Evolutionary conservation across 1,140 invertebrate species (phyloP).

Genomic region (Armadillidium nasatum): DNA sequence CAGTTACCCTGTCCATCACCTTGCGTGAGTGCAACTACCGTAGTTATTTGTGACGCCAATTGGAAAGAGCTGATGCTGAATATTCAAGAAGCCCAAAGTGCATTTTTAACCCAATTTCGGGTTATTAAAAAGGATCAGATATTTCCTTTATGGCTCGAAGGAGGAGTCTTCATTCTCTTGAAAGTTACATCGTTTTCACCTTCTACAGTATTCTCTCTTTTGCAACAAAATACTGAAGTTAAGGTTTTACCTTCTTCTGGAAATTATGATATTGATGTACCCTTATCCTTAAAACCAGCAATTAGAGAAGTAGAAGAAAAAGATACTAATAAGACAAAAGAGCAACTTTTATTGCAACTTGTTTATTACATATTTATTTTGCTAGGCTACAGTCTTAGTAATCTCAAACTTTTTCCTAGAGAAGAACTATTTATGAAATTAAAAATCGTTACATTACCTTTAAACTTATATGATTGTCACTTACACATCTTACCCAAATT

Average conservation of each 20-base stretch:
- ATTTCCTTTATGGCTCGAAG: constrained; percentile 40
- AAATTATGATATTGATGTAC: background rate
- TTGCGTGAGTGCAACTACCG: constrained; percentile 23
- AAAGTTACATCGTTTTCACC: constrained; percentile 26
- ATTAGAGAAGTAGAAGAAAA: background rate
- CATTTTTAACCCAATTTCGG: constrained; percentile 35
- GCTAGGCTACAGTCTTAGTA: background rate
- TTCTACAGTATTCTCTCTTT: constrained; percentile 19
- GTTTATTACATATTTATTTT: background rate
- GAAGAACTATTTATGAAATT: constrained; percentile 22
- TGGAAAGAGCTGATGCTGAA: constrained; percentile 39
- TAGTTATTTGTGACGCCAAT: constrained; percentile 16
- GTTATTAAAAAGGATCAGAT: constrained; percentile 25
- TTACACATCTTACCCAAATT: background rate
- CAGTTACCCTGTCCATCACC: constrained; percentile 34
- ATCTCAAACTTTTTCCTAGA: constrained; percentile 9
- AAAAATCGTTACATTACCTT: constrained; percentile 26
- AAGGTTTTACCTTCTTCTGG: constrained; percentile 35
- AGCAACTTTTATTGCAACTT: background rate
- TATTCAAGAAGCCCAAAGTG: constrained; percentile 33
- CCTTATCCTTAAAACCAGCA: constrained; percentile 21
- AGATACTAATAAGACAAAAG: background rate
- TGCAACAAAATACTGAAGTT: constrained; percentile 37
- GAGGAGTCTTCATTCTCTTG: constrained; percentile 33
- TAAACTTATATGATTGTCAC: background rate